These are phyloP conservation scores for Drosophila lacteicornis DNA, from an alignment of 1,140 invertebrate species.

Conservation along the genomic window DNA sequence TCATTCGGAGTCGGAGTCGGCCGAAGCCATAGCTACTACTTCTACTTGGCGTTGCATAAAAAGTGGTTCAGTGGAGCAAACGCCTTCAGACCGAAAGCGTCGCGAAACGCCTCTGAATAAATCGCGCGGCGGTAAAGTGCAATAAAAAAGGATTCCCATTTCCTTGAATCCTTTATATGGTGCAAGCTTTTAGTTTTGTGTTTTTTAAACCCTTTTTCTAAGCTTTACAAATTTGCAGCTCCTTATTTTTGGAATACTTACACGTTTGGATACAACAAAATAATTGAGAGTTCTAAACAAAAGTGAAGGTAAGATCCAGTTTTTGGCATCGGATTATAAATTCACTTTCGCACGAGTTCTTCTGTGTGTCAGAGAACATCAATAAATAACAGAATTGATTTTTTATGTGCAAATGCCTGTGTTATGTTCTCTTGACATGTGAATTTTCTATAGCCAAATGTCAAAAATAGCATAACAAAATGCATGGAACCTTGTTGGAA, in stretches of 20 bases:
- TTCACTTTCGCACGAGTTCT: conserved; percentile 20
- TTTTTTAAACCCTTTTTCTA: background rate
- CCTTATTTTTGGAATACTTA: conserved; percentile 24
- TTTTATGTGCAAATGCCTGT: conserved; percentile 3
- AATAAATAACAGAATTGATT: conserved; percentile 20
- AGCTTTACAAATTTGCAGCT: conserved; percentile 12
- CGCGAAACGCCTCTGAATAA: conserved; percentile 43
- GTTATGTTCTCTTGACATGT: background rate
- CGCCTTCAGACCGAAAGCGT: conserved; percentile 72
- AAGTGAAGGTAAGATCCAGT: conserved; percentile 49
- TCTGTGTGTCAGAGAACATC: background rate
- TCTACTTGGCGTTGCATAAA: conserved; percentile 78
- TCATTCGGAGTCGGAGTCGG: conserved; percentile 19
- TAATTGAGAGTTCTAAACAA: conserved; percentile 26
- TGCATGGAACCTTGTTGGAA: background rate
- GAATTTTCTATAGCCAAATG: background rate
- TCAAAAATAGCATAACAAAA: background rate
- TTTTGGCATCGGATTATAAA: conserved; percentile 22
- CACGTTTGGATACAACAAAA: conserved; percentile 29
- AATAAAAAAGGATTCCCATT: conserved; percentile 12
- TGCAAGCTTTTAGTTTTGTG: conserved; percentile 10
- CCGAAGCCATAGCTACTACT: conserved; percentile 46
- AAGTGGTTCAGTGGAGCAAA: conserved; percentile 84
- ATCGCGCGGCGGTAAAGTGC: conserved; percentile 68
- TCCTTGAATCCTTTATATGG: conserved; percentile 21